These are phyloP conservation scores for Masnerella sp. DNA, from an alignment of 2,888 invertebrate species.

Conservation along the genomic window DNA sequence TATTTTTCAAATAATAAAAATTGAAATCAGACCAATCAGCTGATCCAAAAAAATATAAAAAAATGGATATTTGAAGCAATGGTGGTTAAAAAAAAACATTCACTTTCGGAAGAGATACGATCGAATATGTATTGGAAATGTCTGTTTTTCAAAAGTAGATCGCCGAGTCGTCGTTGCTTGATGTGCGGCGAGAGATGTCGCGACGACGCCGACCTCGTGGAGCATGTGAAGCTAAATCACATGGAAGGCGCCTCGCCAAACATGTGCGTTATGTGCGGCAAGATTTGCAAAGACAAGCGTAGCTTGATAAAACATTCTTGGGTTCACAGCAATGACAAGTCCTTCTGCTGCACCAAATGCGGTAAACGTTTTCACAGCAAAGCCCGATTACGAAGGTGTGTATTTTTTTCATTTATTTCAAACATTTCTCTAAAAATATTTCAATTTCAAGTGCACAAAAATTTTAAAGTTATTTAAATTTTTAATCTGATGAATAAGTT, in stretches of 20 bases:
- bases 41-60: conserved; percentile 7
- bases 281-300: conserved; percentile 84
- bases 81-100: conserved; percentile 6
- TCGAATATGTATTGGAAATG: conserved; percentile 58
- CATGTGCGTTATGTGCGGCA: conserved; percentile 83
- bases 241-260: conserved; percentile 82
- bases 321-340: conserved; percentile 83
- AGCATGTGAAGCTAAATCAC: conserved; percentile 82
- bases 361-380: conserved; percentile 86
- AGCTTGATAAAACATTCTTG: conserved; percentile 84
- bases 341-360: conserved; percentile 83
- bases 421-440: neutral
- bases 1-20: too few species aligned
- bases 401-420: conserved; percentile 8
- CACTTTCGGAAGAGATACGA: conserved; percentile 49
- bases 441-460: too few species aligned
- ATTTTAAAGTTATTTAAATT: too few species aligned
- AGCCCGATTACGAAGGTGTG: conserved; percentile 79
- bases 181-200: conserved; percentile 83
- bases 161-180: conserved; percentile 80
- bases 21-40: too few species aligned
- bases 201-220: conserved; percentile 82
- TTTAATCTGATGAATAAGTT: too few species aligned
- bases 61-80: too few species aligned
- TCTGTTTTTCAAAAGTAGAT: conserved; percentile 67